These are phyloP conservation scores for Wasmannia auropunctata DNA, from an alignment of 1,140 invertebrate genomes.

Conservation along the genomic window DNA sequence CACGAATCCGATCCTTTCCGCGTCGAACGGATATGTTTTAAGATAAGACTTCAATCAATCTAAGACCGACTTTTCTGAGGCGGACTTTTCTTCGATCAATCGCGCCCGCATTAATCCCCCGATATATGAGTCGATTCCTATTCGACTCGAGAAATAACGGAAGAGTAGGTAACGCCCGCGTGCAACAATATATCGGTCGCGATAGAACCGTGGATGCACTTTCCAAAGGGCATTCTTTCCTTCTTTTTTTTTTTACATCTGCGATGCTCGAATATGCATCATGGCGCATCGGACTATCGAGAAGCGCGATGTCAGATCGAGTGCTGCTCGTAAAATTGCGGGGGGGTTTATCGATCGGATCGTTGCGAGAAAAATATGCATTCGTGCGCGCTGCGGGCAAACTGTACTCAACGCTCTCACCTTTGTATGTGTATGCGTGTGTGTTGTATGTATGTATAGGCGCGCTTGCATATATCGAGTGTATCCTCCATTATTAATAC, in stretches of 20 bases:
- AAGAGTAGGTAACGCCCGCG: background rate
- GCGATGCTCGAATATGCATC: conserved; percentile 35
- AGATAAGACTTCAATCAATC: conserved; percentile 59
- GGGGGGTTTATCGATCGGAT: conserved; percentile 53
- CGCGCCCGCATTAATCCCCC: conserved; percentile 27
- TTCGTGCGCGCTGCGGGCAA: conserved; percentile 51
- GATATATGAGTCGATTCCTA: conserved; percentile 5
- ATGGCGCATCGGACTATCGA: conserved; percentile 18
- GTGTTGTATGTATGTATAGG: background rate
- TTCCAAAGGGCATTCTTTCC: background rate
- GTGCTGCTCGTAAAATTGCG: conserved; percentile 56
- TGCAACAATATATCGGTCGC: conserved; percentile 34
- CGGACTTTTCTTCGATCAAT: conserved; percentile 39
- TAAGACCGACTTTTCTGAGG: conserved; percentile 27
- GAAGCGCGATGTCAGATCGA: conserved; percentile 41
- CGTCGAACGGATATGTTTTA: conserved; percentile 20
- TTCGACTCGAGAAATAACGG: conserved; percentile 3
- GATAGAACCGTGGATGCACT: conserved; percentile 32
- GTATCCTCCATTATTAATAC: conserved; percentile 71
- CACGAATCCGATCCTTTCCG: conserved; percentile 15
- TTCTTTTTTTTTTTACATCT: conserved; percentile 3
- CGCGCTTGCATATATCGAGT: conserved; percentile 35
- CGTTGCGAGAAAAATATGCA: conserved; percentile 59
- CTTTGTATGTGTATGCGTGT: background rate
- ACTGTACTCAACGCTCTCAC: conserved; percentile 54